Evolutionary conservation across 23 tunicate species (phyloP).

Genomic region (Oikopleura vanhoeffeni): DNA sequence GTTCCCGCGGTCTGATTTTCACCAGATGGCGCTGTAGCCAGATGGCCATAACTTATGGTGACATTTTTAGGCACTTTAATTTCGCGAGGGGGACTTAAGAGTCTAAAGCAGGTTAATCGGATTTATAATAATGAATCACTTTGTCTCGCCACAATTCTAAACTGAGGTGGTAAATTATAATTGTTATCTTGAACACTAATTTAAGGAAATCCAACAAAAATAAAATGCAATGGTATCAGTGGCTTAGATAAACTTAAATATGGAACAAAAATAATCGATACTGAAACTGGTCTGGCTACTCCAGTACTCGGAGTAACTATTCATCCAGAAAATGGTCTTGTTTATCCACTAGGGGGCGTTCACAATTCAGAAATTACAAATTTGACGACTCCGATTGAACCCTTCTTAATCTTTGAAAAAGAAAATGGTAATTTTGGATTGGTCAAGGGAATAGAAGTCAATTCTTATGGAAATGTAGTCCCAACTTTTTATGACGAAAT

Average conservation of each 20-base stretch:
- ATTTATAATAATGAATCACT: too few species aligned
- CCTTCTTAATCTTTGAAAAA: slow-evolving; percentile 21
- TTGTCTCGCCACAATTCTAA: too few species aligned
- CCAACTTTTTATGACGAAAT: background rate
- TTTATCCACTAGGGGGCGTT: slow-evolving; percentile 64
- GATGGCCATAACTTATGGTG: too few species aligned
- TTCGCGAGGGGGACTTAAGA: too few species aligned
- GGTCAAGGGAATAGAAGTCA: slow-evolving; percentile 36
- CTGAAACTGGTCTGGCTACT: slow-evolving; percentile 49
- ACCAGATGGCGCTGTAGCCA: too few species aligned
- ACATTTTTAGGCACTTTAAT: too few species aligned
- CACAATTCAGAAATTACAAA: slow-evolving; percentile 46
- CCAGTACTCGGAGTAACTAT: slow-evolving; percentile 77
- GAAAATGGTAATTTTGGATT: slow-evolving; percentile 36
- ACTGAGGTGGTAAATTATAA: too few species aligned
- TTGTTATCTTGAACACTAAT: too few species aligned
- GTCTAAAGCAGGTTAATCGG: too few species aligned
- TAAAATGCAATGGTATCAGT: slow-evolving; percentile 22
- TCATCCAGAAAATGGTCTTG: slow-evolving; percentile 49
- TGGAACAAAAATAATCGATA: slow-evolving; percentile 51
- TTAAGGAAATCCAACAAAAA: slow-evolving; percentile 21
- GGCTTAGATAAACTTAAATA: slow-evolving; percentile 37
- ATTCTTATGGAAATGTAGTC: background rate
- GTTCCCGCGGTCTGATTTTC: too few species aligned
- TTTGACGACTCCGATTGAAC: slow-evolving; percentile 63